These are phyloP conservation scores for Eilema depressum DNA, from an alignment of 2,888 invertebrate genomes.

Conservation along the genomic window DNA sequence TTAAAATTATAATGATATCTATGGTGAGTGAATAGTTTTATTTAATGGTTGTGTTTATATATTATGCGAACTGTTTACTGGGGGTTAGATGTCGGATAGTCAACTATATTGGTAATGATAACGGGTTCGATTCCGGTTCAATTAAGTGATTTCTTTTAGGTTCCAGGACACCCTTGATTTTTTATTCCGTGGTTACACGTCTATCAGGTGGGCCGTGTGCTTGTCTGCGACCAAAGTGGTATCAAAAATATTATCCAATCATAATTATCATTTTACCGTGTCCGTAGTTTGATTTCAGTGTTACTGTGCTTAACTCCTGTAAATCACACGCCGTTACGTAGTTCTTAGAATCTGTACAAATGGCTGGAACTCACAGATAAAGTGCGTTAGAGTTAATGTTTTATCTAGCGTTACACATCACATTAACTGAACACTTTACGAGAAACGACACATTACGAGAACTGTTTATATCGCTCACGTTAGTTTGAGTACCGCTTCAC, in stretches of 20 bases:
- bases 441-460: not conserved
- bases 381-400: conserved; percentile 1
- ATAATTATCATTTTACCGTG: too few relatives aligned
- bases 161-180: too few relatives aligned
- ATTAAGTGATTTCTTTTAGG: too few relatives aligned
- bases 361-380: not conserved
- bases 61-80: not conserved
- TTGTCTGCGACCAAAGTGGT: too few relatives aligned
- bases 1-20: conserved; percentile 45
- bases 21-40: conserved; percentile 25
- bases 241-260: too few relatives aligned
- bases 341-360: not conserved
- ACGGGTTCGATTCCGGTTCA: too few relatives aligned
- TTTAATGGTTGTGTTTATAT: not conserved
- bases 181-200: too few relatives aligned
- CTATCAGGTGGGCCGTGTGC: too few relatives aligned
- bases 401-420: not conserved
- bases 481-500: conserved; percentile 8
- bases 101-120: too few relatives aligned
- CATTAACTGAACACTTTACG: not conserved
- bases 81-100: too few relatives aligned
- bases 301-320: not conserved
- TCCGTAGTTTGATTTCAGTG: not conserved
- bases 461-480: conserved; percentile 6
- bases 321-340: conserved; percentile 3